These are phyloP conservation scores for Meliscaeva auricollis DNA, from an alignment of 2,888 invertebrate genomes.

Conservation along the genomic window DNA sequence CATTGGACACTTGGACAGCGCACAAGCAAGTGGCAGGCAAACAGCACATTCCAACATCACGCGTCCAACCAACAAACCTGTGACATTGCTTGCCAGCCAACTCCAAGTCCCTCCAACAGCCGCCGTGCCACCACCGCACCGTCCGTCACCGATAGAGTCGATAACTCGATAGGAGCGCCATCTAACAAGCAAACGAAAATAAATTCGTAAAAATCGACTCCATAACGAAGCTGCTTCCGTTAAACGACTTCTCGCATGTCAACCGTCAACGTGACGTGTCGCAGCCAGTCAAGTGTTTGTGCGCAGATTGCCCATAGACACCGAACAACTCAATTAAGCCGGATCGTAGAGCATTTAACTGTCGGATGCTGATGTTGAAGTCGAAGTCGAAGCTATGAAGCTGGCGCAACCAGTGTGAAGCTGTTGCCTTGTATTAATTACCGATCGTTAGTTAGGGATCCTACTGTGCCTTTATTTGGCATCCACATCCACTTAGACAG, in stretches of 20 bases:
- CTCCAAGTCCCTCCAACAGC: not conserved
- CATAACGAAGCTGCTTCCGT: constrained; percentile 72
- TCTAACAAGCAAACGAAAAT: constrained; percentile 53
- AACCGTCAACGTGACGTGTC: constrained; percentile 70
- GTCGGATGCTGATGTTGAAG: constrained; percentile 36
- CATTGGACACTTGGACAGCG: constrained; percentile 64
- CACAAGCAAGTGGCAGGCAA: constrained; percentile 54
- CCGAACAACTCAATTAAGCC: constrained; percentile 77
- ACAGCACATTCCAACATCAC: constrained; percentile 58
- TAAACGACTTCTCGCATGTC: constrained; percentile 74
- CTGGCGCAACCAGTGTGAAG: constrained; percentile 54
- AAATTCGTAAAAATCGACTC: constrained; percentile 65
- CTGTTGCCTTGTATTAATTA: constrained; percentile 77
- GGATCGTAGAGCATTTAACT: constrained; percentile 65
- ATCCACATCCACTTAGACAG: too few relatives aligned
- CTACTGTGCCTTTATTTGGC: constrained; percentile 76
- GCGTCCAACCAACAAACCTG: constrained; percentile 22
- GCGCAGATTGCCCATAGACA: constrained; percentile 68
- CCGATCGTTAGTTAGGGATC: constrained; percentile 76
- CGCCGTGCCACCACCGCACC: too few relatives aligned
- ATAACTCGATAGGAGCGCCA: constrained; percentile 24
- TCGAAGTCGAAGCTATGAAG: constrained; percentile 6
- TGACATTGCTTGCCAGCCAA: constrained; percentile 46
- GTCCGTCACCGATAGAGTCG: not conserved
- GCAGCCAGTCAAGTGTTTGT: constrained; percentile 34